phyloP scores from a whole-genome alignment of 2,797 vertebrate species.

The Agapornis canus region DNA sequence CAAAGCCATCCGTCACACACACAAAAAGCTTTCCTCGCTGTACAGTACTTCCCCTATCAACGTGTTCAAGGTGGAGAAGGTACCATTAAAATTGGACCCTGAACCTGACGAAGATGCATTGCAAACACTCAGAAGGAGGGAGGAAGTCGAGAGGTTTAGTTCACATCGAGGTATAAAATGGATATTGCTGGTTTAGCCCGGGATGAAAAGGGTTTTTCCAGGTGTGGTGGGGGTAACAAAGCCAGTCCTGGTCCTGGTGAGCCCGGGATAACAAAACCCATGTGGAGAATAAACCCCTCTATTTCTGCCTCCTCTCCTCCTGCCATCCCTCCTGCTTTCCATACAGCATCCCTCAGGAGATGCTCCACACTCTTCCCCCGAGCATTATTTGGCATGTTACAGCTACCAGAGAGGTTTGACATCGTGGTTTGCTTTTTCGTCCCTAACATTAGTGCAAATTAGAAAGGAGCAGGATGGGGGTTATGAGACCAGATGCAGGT shows the following conservation, averaged over 20 bases:
- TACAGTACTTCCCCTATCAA: not conserved
- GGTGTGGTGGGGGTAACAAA: not conserved
- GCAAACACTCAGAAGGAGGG: not conserved
- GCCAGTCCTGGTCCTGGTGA: not conserved
- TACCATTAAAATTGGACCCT: not conserved
- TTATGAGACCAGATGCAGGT: not conserved
- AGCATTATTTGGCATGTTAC: slow-evolving; percentile 12
- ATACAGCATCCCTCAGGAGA: not conserved
- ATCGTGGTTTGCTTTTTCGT: not conserved
- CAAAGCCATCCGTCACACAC: not conserved
- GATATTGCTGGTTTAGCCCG: slow-evolving; percentile 34
- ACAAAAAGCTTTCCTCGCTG: not conserved
- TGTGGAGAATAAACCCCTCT: not conserved
- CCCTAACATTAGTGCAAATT: slow-evolving; percentile 65
- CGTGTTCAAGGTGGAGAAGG: not conserved
- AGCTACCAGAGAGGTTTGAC: not conserved
- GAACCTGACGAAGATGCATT: not conserved
- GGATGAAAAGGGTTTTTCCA: not conserved
- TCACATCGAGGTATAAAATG: slow-evolving; percentile 23
- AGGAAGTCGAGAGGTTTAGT: not conserved
- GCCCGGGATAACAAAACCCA: not conserved
- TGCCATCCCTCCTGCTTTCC: not conserved
- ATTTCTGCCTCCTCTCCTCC: not conserved
- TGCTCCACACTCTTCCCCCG: not conserved
- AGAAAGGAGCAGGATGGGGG: not conserved